Evolutionary conservation across 2,888 invertebrate genomes (phyloP).

Genomic region (Cantharis rustica): DNA sequence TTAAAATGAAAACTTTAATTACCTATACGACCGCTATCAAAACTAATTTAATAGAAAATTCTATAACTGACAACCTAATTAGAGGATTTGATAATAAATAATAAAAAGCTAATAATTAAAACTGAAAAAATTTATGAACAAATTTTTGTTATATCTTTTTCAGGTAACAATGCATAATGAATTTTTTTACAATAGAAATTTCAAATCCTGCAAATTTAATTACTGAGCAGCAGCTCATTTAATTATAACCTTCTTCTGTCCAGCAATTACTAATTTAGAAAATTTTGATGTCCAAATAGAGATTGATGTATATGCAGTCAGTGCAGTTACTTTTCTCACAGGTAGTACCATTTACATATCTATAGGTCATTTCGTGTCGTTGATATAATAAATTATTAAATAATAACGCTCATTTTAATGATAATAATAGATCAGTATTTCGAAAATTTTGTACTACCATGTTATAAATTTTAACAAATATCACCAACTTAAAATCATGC

Average conservation of each 20-base stretch:
- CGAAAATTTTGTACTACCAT: too few relatives aligned
- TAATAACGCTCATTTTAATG: too few relatives aligned
- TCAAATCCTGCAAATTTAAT: not conserved
- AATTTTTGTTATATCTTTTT: too few relatives aligned
- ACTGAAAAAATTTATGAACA: not conserved
- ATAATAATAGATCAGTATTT: too few relatives aligned
- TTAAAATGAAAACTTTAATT: not conserved
- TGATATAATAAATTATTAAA: too few relatives aligned
- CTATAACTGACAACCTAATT: not conserved
- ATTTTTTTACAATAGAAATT: not conserved
- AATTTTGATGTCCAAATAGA: not conserved
- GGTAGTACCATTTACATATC: too few relatives aligned
- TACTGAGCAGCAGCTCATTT: not conserved
- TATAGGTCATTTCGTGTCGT: too few relatives aligned
- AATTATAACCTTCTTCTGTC: not conserved
- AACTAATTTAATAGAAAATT: not conserved
- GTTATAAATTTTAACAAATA: too few relatives aligned
- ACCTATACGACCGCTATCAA: not conserved
- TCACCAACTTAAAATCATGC: too few relatives aligned
- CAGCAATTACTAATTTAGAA: not conserved
- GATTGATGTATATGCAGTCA: not conserved
- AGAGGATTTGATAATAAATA: not conserved
- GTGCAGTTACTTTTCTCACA: too few relatives aligned
- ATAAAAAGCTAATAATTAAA: not conserved
- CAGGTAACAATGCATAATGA: too few relatives aligned